Base-by-base conservation (phyloP, 2,113 vertebrate species). In the Boleophthalmus pectinirostris region DNA sequence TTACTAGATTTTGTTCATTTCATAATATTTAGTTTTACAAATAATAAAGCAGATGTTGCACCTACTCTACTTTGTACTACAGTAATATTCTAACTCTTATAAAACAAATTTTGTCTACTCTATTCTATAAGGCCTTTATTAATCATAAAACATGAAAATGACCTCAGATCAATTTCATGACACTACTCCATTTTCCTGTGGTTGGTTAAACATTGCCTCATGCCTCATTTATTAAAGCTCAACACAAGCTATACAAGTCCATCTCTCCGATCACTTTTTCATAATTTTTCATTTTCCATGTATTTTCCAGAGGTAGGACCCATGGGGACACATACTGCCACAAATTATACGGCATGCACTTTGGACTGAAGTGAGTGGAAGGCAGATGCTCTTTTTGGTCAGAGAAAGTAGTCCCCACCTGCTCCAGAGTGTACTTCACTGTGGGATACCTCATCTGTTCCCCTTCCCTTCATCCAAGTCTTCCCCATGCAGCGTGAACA, bases 401-500 rank as follows among this genome's bases (percentile, higher is more conserved):
- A 0, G 61, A 18, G 43, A 66, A 35, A 68, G 51, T n/a, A 24
- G 10, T 2, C 35, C 47, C 25, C n/a, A 66, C 53, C 66, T 16
- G 66, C 47, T 71, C 33, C 66, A 66, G 45, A 77, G 64, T 56
- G 68, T 75, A 33, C 67, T 56, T 57, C 38, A 64, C 64, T 65
- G 29, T 24, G 66, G 58, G 24, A 72, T 57, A 15, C 54, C 13
- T 73, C 70, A 73, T 75, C 20, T 60, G 57, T 70, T 75, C 69
- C 25, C 51, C 56, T 64, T 69, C 1, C 29, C 51, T 16, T 46
- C 21, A 0, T 8, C 18, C 24, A 2, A 80, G 24, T 74, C 33
- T 51, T 53, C 54, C n/a, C 68, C 47, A 57, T 57, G 56, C 64
- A 58, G 73, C 47, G 73, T 35, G 21, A 77, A 79, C 68, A 53